Evolutionary conservation across 1,140 invertebrate genomes (phyloP).

Genomic region (Drosophila nigrodunni): DNA sequence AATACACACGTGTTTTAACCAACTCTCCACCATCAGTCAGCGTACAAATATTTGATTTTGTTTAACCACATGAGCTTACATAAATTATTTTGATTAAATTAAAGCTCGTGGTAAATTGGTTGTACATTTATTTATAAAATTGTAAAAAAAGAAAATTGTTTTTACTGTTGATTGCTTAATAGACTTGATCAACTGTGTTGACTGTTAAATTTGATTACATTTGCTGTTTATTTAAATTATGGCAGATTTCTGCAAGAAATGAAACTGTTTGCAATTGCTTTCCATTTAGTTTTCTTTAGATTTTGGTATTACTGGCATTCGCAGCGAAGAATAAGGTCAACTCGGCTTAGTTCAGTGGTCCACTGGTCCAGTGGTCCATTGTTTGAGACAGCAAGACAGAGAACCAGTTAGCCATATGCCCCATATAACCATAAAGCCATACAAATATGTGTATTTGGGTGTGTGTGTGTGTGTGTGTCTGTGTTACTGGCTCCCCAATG

Average conservation of each 20-base stretch:
- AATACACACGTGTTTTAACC: constrained; percentile 9
- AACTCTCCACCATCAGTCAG: background rate
- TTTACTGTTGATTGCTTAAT: background rate
- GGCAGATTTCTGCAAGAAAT: background rate
- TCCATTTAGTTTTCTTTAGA: constrained; percentile 7
- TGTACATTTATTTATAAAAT: constrained; percentile 3
- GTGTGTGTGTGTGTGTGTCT: background rate
- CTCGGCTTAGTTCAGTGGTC: constrained; percentile 4
- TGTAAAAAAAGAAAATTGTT: background rate
- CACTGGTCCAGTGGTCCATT: background rate
- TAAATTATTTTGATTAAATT: constrained; percentile 14
- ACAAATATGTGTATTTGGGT: constrained; percentile 48
- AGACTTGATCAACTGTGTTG: background rate
- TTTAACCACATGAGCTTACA: background rate
- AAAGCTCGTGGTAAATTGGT: constrained; percentile 16
- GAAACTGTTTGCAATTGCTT: constrained; percentile 18
- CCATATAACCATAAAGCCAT: constrained; percentile 56
- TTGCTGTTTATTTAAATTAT: constrained; percentile 13
- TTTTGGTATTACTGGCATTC: constrained; percentile 21
- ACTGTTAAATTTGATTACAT: background rate
- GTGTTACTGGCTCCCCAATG: constrained; percentile 31
- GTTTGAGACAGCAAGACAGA: constrained; percentile 10
- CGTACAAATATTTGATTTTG: constrained; percentile 15
- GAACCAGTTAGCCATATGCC: constrained; percentile 21
- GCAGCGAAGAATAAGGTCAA: constrained; percentile 22